A percentile compares a stretch with the other conserved stretches of the same genome.
Conservation (phyloP, 2,113 vertebrate genomes). For the Polyodon spathula region DNA sequence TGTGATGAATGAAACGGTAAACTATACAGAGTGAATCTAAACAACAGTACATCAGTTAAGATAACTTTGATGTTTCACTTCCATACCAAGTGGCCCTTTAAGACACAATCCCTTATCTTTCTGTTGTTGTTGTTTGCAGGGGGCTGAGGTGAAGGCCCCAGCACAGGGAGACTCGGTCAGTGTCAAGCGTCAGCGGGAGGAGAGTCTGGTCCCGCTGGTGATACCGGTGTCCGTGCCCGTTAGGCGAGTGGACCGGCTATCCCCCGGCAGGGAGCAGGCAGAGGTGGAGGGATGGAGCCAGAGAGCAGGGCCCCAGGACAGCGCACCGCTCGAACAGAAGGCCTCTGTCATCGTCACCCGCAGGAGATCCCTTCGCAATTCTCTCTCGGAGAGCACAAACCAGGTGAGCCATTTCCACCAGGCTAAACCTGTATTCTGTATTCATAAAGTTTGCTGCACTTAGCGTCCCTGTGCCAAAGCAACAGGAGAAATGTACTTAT, state of each 20-base stretch:
- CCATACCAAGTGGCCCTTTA: background rate
- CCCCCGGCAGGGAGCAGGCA: constrained; percentile 49
- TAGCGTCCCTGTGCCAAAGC: background rate
- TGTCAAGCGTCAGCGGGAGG: constrained; percentile 67
- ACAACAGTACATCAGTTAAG: too few species aligned
- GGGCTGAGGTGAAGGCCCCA: constrained; percentile 1
- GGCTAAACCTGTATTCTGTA: background rate
- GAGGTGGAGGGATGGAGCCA: constrained; percentile 53
- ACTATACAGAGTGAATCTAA: too few species aligned
- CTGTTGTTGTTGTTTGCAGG: too few species aligned
- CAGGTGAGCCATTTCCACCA: constrained; percentile 55
- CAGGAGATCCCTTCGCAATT: constrained; percentile 74
- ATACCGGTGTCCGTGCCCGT: constrained; percentile 96
- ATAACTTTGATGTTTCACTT: too few species aligned
- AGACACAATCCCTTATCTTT: background rate
- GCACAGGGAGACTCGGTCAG: constrained; percentile 28
- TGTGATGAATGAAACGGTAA: too few species aligned
- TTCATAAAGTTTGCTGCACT: background rate
- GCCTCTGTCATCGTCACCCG: constrained; percentile 87
- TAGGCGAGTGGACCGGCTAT: constrained; percentile 56
- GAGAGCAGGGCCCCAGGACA: constrained; percentile 46
- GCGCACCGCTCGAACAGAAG: constrained; percentile 61
- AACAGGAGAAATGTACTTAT: too few species aligned
- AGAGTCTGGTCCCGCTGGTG: constrained; percentile 78
- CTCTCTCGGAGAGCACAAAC: constrained; percentile 58